A percentile compares a stretch with the other conserved stretches of the same genome.
Conservation (phyloP, 30 jellyfish, hydroid and myxozoan genomes). For the Aurelia aurita complex sp. Pacific region DNA sequence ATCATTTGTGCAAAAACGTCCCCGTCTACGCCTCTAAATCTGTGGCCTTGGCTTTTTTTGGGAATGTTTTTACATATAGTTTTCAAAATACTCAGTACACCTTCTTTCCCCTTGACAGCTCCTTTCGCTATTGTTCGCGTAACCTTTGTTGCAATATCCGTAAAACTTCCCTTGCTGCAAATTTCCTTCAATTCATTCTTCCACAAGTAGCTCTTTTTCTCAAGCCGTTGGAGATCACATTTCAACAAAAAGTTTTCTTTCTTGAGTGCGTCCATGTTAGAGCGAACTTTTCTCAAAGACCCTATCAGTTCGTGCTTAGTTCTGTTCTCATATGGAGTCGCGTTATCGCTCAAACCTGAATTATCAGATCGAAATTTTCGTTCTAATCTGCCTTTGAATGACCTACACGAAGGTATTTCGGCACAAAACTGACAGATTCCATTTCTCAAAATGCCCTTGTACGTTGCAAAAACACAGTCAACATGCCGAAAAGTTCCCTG, state of each 20-base stretch:
- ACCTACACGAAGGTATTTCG: not conserved
- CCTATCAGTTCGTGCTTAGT: slow-evolving; percentile 1
- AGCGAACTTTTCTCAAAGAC: not conserved
- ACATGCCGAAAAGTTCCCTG: slow-evolving; percentile 19
- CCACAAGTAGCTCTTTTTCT: not conserved
- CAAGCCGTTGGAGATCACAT: slow-evolving; percentile 19
- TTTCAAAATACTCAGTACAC: slow-evolving; percentile 14
- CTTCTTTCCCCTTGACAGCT: slow-evolving; percentile 23
- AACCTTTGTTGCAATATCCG: slow-evolving; percentile 22
- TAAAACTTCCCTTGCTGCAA: slow-evolving; percentile 19
- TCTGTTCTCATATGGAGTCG: slow-evolving; percentile 12
- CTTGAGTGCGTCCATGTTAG: not conserved
- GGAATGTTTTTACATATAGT: not conserved
- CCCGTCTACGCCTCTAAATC: slow-evolving; percentile 33
- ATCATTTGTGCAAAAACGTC: slow-evolving; percentile 27
- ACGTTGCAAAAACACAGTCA: slow-evolving; percentile 20
- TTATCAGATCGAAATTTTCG: slow-evolving; percentile 9
- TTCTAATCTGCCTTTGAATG: slow-evolving; percentile 29
- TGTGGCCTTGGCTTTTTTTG: slow-evolving; percentile 15
- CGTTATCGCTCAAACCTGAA: not conserved
- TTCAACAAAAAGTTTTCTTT: not conserved
- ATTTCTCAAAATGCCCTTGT: not conserved
- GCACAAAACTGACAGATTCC: slow-evolving; percentile 28
- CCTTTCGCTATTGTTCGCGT: not conserved
- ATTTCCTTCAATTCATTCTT: slow-evolving; percentile 20